Evolutionary conservation across 2,888 invertebrate species (phyloP).

Genomic region (Taenaris catops): DNA sequence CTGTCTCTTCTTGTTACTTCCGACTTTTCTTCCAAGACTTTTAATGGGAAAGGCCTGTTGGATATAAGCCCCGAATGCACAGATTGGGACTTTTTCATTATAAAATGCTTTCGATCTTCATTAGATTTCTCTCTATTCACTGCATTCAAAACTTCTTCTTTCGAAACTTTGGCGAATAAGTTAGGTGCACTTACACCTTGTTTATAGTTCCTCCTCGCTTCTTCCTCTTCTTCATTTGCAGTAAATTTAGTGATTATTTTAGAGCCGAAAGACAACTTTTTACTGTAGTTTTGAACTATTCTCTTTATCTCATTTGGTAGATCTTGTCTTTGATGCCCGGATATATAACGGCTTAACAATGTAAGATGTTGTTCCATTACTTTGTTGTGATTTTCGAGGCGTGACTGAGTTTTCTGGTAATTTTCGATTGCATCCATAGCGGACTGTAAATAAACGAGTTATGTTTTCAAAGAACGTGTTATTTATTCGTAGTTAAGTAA

Average conservation of each 20-base stretch:
- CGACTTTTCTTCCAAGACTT: constrained; percentile 71
- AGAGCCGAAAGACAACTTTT: constrained; percentile 59
- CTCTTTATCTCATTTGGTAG: constrained; percentile 87
- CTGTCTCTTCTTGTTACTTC: constrained; percentile 62
- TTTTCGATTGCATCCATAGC: constrained; percentile 83
- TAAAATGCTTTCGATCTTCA: constrained; percentile 47
- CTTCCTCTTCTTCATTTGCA: constrained; percentile 54
- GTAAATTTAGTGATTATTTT: constrained; percentile 64
- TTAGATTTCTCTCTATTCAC: constrained; percentile 30
- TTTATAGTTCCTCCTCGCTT: constrained; percentile 45
- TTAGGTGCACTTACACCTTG: constrained; percentile 63
- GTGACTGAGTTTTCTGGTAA: constrained; percentile 81
- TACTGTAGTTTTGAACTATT: constrained; percentile 82
- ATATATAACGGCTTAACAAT: constrained; percentile 86
- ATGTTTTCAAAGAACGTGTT: too few relatives aligned
- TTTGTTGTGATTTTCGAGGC: constrained; percentile 86
- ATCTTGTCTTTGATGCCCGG: constrained; percentile 83
- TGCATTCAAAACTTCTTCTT: constrained; percentile 42
- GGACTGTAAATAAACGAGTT: constrained; percentile 74
- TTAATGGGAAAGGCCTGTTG: constrained; percentile 56
- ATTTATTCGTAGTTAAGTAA: background rate
- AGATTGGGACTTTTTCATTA: constrained; percentile 68
- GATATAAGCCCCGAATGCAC: constrained; percentile 64
- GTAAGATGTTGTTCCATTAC: constrained; percentile 86
- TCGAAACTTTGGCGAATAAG: constrained; percentile 56